Conservation (phyloP, 2,888 invertebrate species). For the Polia nebulosa region DNA sequence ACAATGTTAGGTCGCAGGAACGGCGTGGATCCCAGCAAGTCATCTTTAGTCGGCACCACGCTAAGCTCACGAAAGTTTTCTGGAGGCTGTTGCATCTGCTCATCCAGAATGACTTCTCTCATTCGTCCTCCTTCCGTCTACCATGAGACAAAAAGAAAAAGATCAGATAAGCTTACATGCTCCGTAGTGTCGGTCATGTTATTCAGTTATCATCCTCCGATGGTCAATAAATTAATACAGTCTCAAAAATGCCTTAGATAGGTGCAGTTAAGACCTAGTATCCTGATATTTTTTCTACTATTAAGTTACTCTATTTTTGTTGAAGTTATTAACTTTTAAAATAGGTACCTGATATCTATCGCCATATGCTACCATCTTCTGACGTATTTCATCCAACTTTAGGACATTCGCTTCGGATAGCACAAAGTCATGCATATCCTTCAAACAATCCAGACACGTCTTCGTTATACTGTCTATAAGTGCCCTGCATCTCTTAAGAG, state of each 20-base stretch:
- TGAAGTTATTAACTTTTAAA: neutral
- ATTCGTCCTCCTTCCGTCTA: constrained; percentile 24
- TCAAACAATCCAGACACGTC: constrained; percentile 76
- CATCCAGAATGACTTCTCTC: neutral
- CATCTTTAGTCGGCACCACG: constrained; percentile 77
- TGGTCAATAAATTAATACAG: neutral
- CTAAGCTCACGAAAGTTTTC: constrained; percentile 81
- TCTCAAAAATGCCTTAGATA: neutral
- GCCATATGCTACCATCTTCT: constrained; percentile 71
- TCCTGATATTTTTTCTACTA: neutral
- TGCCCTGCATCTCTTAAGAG: constrained; percentile 78
- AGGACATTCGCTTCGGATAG: constrained; percentile 69
- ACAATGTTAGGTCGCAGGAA: constrained; percentile 89
- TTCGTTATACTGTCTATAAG: constrained; percentile 77
- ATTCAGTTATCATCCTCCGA: neutral
- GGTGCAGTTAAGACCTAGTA: neutral
- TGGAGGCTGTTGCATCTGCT: constrained; percentile 72
- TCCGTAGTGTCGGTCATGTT: neutral
- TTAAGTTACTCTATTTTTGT: neutral
- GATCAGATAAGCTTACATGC: neutral
- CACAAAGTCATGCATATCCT: constrained; percentile 71
- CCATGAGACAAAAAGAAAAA: constrained; percentile 5
- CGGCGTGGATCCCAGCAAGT: constrained; percentile 74
- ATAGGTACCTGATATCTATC: constrained; percentile 70
- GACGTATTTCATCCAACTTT: constrained; percentile 72